A percentile compares a stretch with the other conserved stretches of the same genome.
Conservation (phyloP, 2,797 vertebrate genomes). For the Onychomys leucogaster region DNA sequence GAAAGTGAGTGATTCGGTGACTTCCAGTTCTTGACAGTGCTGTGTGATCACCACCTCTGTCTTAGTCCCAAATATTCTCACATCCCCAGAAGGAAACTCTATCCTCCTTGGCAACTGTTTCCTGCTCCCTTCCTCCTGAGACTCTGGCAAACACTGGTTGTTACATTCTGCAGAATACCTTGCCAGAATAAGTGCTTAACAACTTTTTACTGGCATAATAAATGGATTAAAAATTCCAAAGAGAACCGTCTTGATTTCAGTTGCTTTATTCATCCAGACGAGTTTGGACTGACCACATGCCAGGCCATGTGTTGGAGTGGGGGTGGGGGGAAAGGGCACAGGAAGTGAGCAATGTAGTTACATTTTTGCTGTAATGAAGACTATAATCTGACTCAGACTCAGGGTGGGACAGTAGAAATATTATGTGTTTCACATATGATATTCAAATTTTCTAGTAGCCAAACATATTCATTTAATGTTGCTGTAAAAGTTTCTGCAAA, state of each 20-base stretch:
- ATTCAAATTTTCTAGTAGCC: neutral
- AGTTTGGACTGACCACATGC: neutral
- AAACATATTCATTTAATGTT: neutral
- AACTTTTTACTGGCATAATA: slow-evolving; percentile 20
- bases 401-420: neutral
- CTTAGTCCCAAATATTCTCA: slow-evolving; percentile 15
- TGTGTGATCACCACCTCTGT: neutral
- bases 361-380: neutral
- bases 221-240: slow-evolving; percentile 28
- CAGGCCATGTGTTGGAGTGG: neutral
- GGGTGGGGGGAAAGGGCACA: neutral
- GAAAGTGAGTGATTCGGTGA: neutral
- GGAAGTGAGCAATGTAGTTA: neutral
- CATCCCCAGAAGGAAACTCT: neutral
- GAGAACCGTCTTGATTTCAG: neutral
- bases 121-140: neutral
- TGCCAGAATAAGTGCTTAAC: neutral
- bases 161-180: slow-evolving; percentile 30
- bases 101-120: neutral
- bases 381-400: neutral
- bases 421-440: neutral
- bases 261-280: neutral
- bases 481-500: neutral
- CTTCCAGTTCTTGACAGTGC: neutral
- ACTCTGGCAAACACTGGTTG: neutral